Evolutionary conservation across 2,113 vertebrate species (phyloP), one percentile per base, ranked within the genome.

Genomic region (Scatophagus argus): DNA sequence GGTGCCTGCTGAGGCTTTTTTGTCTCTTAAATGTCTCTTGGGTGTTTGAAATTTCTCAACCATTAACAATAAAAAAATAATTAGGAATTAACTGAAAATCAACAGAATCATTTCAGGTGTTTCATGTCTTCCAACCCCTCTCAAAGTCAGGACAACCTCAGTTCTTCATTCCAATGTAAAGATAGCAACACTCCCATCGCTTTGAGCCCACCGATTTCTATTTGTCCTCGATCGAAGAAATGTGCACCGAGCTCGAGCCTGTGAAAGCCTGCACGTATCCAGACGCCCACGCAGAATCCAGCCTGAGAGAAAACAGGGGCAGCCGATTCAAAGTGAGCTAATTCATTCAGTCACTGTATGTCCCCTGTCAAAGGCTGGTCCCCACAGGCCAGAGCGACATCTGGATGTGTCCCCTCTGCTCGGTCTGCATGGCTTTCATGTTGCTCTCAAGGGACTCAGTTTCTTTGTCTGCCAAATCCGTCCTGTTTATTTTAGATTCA

Each of bases 271-370:
- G 65, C 79, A 75, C 65, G 34, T 77, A 70, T 75, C 54, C 67
- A 49, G 43, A 83, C 79, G 10, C 59, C 86, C 85, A 90, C 81
- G 38, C 77, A 81, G 12, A 55, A 41, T 43, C 38, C 83, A 71
- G 87, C 82, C 54, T 54, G 62, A 69, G 83, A 81, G 71, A 68
- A 84, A 86, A 76, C 21, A 62, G 19, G 44, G 51, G 32, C 59
- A 62, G 68, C 74, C 61, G 74, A 89, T 82, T 82, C 82, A 51
- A 61, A 66, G 77, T 80, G 86, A 82, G 83, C 82, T 88, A 82
- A 91, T 85, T 89, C 66, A 67, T 83, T 65, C 81, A 75, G 86
- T 85, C 81, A 77, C 68, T 87, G 54, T 66, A 55, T 60, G 79
- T 88, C 81, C 78, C 54, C 72, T 71, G 70, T 85, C 75, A 83